These are phyloP conservation scores for Sphenodon punctatus DNA, from an alignment of 2,797 vertebrate genomes.

Conservation along the genomic window DNA sequence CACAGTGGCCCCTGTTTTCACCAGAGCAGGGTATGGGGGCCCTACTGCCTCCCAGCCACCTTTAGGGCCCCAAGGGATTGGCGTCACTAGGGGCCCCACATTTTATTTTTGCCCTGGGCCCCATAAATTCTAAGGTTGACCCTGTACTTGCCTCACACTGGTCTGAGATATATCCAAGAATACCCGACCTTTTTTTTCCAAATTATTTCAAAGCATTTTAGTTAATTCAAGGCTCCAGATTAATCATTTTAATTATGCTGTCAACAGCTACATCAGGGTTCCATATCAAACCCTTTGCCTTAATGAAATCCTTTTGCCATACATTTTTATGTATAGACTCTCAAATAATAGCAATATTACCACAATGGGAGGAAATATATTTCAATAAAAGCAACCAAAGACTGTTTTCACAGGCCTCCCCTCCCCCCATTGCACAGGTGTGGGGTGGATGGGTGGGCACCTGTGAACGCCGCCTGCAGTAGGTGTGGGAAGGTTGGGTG, in stretches of 20 bases:
- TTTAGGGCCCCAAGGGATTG: not conserved
- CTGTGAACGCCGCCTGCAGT: too few relatives aligned
- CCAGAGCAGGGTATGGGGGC: too few relatives aligned
- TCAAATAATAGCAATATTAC: constrained; percentile 27
- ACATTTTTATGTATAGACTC: constrained; percentile 35
- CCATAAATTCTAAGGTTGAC: not conserved
- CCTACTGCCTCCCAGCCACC: not conserved
- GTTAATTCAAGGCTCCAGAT: constrained; percentile 63
- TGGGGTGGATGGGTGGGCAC: too few relatives aligned
- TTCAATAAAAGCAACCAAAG: not conserved
- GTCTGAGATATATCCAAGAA: constrained; percentile 39
- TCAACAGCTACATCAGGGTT: constrained; percentile 69
- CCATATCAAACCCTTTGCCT: constrained; percentile 65
- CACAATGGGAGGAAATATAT: not conserved
- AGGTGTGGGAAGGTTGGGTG: too few relatives aligned
- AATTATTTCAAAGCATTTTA: constrained; percentile 67
- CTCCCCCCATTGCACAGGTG: too few relatives aligned
- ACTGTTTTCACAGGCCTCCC: too few relatives aligned
- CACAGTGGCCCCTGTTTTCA: too few relatives aligned
- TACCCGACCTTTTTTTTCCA: constrained; percentile 49
- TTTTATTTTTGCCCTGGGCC: not conserved
- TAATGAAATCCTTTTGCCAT: constrained; percentile 59
- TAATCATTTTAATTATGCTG: constrained; percentile 77
- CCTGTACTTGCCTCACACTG: not conserved
- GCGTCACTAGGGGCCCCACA: too few relatives aligned